Evolutionary conservation across 1,140 invertebrate species (phyloP).

Genomic region (Odontomachus brunneus): DNA sequence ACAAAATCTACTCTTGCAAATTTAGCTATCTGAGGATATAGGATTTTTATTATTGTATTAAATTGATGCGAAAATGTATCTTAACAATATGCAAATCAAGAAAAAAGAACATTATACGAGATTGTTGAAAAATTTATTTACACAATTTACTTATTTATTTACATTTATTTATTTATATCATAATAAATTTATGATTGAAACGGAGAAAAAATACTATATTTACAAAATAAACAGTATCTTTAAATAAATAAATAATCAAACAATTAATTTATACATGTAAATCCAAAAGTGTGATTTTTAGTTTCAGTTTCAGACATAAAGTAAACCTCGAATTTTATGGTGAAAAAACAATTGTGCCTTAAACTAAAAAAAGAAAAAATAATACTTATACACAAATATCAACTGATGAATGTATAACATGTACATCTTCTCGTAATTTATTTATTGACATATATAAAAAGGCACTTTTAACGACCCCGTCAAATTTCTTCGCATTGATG

Average conservation of each 20-base stretch:
- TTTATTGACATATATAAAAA: constrained; percentile 26
- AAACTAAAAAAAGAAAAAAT: no score
- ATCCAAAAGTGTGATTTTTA: not conserved
- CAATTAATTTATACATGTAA: not conserved
- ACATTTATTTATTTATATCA: no score
- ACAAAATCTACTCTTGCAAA: no score
- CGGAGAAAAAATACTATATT: constrained; percentile 27
- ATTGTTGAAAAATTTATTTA: constrained; percentile 35
- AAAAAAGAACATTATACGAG: not conserved
- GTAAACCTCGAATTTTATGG: not conserved
- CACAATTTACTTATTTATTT: constrained; percentile 6
- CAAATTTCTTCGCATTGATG: not conserved
- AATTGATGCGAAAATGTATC: no score
- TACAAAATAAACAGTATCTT: not conserved
- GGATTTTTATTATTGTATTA: no score
- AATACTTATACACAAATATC: not conserved
- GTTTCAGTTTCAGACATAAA: not conserved
- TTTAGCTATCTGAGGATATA: no score
- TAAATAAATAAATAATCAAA: constrained; percentile 25
- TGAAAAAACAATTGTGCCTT: no score
- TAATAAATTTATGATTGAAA: constrained; percentile 4
- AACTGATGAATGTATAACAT: not conserved
- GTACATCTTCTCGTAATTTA: not conserved
- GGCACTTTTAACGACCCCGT: constrained; percentile 33
- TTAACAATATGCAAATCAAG: not conserved